Conservation (phyloP, 2,888 invertebrate species). For the Steromphala cineraria region DNA sequence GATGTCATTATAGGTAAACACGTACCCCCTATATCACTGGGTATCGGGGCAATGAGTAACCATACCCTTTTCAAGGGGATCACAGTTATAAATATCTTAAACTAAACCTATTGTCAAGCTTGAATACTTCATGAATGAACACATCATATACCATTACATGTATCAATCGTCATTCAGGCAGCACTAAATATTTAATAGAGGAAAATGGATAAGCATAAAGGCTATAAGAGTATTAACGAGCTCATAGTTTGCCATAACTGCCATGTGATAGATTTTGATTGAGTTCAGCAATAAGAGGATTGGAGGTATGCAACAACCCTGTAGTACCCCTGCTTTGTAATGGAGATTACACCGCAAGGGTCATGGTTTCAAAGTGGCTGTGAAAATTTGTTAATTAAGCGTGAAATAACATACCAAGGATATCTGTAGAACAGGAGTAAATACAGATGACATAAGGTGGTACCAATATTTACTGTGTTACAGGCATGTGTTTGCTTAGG, state of each 20-base stretch:
- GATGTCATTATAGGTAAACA: not conserved
- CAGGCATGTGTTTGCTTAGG: too few species aligned
- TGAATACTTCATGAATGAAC: not conserved
- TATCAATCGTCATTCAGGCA: not conserved
- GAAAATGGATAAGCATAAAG: not conserved
- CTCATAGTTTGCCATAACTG: not conserved
- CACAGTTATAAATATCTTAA: slow-evolving; percentile 1
- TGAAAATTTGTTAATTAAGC: not conserved
- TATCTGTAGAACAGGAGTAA: too few species aligned
- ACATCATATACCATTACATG: not conserved
- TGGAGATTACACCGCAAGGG: not conserved
- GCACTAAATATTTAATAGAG: slow-evolving; percentile 12
- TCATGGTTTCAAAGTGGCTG: not conserved
- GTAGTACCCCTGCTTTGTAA: not conserved
- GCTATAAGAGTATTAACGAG: not conserved
- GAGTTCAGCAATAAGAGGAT: not conserved
- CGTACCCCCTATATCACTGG: not conserved
- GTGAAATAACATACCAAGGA: not conserved
- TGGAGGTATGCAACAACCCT: not conserved
- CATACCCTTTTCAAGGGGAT: not conserved
- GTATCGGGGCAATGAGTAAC: slow-evolving; percentile 3
- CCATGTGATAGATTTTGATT: slow-evolving; percentile 8
- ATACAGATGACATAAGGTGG: too few species aligned
- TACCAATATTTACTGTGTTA: too few species aligned
- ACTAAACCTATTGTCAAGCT: not conserved